phyloP scores from a whole-genome alignment of 2,113 vertebrate genomes.

The Copsychus sechellarum region DNA sequence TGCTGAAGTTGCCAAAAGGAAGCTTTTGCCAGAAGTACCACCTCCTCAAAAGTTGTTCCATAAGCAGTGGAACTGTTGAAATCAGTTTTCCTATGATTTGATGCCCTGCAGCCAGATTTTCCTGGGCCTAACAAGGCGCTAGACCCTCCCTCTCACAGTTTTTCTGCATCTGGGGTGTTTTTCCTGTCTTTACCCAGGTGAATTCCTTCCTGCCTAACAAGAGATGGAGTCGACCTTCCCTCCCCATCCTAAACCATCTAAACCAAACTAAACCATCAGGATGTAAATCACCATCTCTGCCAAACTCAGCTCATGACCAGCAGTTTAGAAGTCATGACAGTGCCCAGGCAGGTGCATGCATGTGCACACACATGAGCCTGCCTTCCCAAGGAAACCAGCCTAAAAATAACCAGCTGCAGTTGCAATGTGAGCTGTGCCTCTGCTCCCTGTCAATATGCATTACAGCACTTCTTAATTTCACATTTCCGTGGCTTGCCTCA shows the following conservation, averaged over 20 bases:
- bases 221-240: neutral
- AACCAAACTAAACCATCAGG: neutral
- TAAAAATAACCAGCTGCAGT: neutral
- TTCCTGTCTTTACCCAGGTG: neutral
- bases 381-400: neutral
- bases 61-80: conserved; percentile 5
- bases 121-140: neutral
- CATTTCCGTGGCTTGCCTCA: neutral
- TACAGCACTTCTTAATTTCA: conserved; percentile 14
- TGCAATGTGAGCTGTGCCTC: neutral
- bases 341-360: neutral
- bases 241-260: neutral
- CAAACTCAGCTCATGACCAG: neutral
- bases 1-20: neutral
- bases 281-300: neutral
- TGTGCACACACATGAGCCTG: neutral
- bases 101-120: neutral
- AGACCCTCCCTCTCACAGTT: neutral
- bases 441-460: neutral
- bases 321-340: neutral
- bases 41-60: conserved; percentile 39
- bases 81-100: neutral
- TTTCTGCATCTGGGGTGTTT: neutral
- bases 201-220: neutral
- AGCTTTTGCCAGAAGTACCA: conserved; percentile 40